Conservation (phyloP, 2,797 vertebrate species). For the Esox lucius region DNA sequence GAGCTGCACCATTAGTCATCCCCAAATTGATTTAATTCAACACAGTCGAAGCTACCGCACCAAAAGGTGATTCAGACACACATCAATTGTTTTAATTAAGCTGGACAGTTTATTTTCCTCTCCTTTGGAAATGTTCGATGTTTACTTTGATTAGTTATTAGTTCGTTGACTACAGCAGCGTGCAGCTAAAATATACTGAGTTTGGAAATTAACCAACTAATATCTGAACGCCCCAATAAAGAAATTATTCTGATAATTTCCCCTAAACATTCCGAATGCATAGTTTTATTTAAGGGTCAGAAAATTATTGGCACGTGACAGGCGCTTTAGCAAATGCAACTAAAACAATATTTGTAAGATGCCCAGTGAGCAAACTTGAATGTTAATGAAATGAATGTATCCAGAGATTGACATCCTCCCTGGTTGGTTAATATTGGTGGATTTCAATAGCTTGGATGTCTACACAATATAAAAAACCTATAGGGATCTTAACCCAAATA, state of each 20-base stretch:
- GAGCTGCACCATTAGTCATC: conserved; percentile 33
- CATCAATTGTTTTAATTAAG: conserved; percentile 51
- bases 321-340: neutral
- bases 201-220: neutral
- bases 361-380: neutral
- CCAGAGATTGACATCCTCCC: neutral
- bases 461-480: neutral
- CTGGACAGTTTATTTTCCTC: conserved; percentile 61
- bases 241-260: neutral
- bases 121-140: conserved; percentile 20
- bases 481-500: neutral
- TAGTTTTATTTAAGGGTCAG: neutral
- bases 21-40: conserved; percentile 66
- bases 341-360: neutral
- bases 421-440: neutral
- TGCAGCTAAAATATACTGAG: neutral
- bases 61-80: conserved; percentile 42
- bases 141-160: neutral
- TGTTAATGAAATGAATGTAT: neutral
- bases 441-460: neutral
- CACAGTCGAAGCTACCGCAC: conserved; percentile 47
- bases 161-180: neutral
- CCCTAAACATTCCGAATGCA: neutral
- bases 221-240: neutral
- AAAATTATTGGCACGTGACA: too few relatives aligned